Evolutionary conservation across 2,113 vertebrate species (phyloP), one percentile per base, ranked within the genome.

Genomic region (Zosterops hypoxanthus): DNA sequence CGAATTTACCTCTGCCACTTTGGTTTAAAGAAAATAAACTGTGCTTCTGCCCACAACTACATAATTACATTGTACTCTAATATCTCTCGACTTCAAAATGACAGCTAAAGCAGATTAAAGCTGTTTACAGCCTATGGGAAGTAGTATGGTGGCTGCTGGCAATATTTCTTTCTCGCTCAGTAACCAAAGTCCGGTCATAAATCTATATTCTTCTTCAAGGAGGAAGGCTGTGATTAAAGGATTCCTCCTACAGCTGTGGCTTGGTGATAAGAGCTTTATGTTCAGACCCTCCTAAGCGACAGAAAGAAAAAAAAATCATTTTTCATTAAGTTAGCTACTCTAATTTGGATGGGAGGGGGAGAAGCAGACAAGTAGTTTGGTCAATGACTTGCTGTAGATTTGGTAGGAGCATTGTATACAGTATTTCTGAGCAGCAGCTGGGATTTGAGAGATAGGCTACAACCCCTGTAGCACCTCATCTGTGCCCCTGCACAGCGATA

Each of bases 161-260:
- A 94, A 65, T 94, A 83, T 97, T 96, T 94, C 94, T 95, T 95
- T 94, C 95, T 97, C 59, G 66, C 92, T 97, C 92, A 86, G 95
- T 94, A 98, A 94, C 96, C 94, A 88, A 93, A 95, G 95, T 97
- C 95, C 63, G 17, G 97, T 97, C 97, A 97, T 95, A 94, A 97
- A 96, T 98, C 96, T 97, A 77, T 94, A 96, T 97, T 96, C 95
- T 96, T 97, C 97, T 98, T 98, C 97, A 97, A 98, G 96, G 93
- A 98, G 95, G 96, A 96, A 92, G 84, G 94, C 93, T 95, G 83
- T 96, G 97, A 98, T 97, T 97, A 98, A 97, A 98, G 97, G 95
- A 96, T 97, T 97, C 94, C 75, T 97, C 82, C 92, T 92, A 88
- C 97, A 97, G 97, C 98, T 98, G 98, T 96, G 94, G 78, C 93